Percentiles rank a stretch among this genome's conserved stretches.
Evolutionary conservation across 2,113 vertebrate genomes (phyloP).

Genomic region (Tragelaphus imberbis): DNA sequence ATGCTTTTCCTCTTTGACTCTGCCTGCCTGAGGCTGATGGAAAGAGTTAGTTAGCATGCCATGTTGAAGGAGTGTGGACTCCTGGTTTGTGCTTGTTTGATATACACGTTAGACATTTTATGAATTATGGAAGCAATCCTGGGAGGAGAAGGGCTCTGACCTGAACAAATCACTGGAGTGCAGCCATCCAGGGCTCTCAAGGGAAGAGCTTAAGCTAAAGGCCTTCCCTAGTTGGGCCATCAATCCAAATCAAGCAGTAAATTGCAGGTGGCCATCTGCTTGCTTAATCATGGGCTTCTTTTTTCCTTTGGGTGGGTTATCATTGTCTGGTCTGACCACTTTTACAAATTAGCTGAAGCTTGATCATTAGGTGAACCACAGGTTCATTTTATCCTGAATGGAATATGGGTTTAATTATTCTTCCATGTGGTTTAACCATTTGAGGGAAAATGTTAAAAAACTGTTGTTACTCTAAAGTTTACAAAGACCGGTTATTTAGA

Average conservation of each 20-base stretch:
- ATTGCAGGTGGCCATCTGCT: conserved; percentile 47
- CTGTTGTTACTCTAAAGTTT: conserved; percentile 11
- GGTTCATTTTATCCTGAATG: conserved; percentile 23
- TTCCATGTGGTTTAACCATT: neutral
- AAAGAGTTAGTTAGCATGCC: neutral
- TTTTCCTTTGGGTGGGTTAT: neutral
- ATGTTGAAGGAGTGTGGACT: neutral
- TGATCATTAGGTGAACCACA: neutral
- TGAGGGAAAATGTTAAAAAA: neutral
- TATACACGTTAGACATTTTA: neutral
- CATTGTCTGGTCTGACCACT: neutral
- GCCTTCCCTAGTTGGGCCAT: neutral
- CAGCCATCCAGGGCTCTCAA: neutral
- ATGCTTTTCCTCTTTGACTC: neutral
- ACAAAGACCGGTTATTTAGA: neutral
- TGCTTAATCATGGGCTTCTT: neutral
- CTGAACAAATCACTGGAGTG: conserved; percentile 5
- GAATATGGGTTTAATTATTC: neutral
- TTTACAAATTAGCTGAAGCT: conserved; percentile 35
- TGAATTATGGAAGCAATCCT: conserved; percentile 31
- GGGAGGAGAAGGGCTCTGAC: neutral
- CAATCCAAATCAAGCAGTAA: conserved; percentile 31
- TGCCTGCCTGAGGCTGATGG: neutral
- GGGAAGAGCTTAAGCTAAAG: conserved; percentile 31
- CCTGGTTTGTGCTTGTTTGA: neutral